Conservation (phyloP, 2,113 vertebrate species). For the Hemicordylus capensis region DNA sequence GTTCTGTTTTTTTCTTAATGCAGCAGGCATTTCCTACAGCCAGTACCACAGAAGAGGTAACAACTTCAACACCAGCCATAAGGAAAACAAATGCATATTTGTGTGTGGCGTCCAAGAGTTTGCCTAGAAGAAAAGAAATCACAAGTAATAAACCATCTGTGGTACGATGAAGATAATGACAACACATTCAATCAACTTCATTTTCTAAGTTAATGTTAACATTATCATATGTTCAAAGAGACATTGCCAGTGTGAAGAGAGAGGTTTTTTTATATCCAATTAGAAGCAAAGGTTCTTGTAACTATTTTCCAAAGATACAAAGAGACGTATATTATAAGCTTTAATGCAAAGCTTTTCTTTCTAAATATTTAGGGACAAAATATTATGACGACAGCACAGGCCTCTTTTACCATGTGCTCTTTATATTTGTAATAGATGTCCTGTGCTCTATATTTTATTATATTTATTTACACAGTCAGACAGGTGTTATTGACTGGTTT, state of each 20-base stretch:
- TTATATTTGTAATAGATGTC: neutral
- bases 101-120: slow-evolving; percentile 84
- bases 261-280: neutral
- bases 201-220: neutral
- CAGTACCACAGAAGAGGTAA: slow-evolving; percentile 82
- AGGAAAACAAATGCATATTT: slow-evolving; percentile 90
- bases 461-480: no score
- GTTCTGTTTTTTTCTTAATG: slow-evolving; percentile 73
- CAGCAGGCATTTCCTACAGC: slow-evolving; percentile 85
- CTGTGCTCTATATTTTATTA: neutral
- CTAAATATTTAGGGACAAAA: no score
- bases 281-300: neutral
- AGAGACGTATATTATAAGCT: neutral
- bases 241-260: neutral
- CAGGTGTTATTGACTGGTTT: no score
- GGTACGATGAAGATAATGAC: neutral
- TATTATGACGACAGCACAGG: neutral
- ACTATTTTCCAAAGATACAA: neutral
- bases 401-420: neutral
- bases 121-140: slow-evolving; percentile 76
- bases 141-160: slow-evolving; percentile 28
- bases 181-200: neutral
- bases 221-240: neutral
- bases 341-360: neutral
- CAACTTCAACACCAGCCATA: slow-evolving; percentile 88